phyloP scores from a whole-genome alignment of 2,888 invertebrate genomes.

The Cephus pygmeus region DNA sequence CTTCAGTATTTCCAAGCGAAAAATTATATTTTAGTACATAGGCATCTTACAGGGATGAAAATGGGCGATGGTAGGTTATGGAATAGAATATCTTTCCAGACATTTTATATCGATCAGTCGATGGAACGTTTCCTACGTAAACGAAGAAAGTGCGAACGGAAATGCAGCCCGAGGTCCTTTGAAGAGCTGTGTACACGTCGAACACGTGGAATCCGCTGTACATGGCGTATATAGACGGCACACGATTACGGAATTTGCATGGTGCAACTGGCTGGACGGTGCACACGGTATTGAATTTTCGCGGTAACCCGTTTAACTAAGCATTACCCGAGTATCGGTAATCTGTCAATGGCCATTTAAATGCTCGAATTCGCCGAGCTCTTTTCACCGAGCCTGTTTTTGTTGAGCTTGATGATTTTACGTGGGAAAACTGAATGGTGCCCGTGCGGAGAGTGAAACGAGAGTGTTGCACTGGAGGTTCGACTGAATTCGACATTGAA shows the following conservation, averaged over 20 bases:
- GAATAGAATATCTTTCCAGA: not conserved
- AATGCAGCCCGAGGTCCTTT: not conserved
- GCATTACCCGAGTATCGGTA: constrained; percentile 49
- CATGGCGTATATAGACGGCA: not conserved
- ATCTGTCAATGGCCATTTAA: constrained; percentile 51
- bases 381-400: constrained; percentile 40
- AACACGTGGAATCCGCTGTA: not conserved
- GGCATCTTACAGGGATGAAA: not conserved
- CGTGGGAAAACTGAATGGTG: not conserved
- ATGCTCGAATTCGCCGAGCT: constrained; percentile 35
- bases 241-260: not conserved
- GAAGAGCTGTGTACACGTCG: not conserved
- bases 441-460: not conserved
- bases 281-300: constrained; percentile 43
- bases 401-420: not conserved
- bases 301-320: constrained; percentile 50
- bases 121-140: not conserved
- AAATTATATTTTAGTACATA: not conserved
- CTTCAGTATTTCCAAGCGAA: not conserved
- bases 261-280: not conserved
- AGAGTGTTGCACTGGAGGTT: not conserved
- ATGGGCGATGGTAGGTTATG: not conserved
- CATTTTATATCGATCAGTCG: not conserved
- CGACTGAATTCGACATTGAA: not conserved
- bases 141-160: not conserved